Base-by-base conservation (phyloP, 2,113 vertebrate genomes). In the Panthera tigris region DNA sequence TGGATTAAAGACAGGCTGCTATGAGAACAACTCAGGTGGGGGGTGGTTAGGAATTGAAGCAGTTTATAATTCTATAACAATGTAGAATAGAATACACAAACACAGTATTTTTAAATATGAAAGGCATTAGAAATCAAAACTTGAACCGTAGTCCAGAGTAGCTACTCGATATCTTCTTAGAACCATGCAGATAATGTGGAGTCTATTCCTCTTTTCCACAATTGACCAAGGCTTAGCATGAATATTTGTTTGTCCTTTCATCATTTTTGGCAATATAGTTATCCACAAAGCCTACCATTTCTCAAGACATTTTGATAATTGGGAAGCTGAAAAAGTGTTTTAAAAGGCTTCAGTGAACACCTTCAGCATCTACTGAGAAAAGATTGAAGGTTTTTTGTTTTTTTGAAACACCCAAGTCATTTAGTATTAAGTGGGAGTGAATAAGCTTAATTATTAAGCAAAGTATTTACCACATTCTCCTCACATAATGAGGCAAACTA, bases 101-200 rank as follows among this genome's bases (percentile, higher is more conserved):
- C 69, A 83, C 11, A 78, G 2, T 69, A 27, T 88, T 96, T 41
- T 87, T 95, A 92, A 95, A 82, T 50, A 88, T 94, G 48, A 94
- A 95, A 91, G 45, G 36, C 61, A 48, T 69, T 74, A 73, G 36
- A 89, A 78, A 78, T 86, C 36, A 82, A 90, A 96, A 11, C n/a
- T 94, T 82, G n/a, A 89, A 36, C 13, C 45, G 83, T 36, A 90
- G 71, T 69, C 39, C 78, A 61, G 33, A 50, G 45, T 66, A 89
- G 12, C n/a, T 86, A 31, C n/a, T 84, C 83, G 36, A 10, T 66
- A 31, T 61, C 33, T 86, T 78, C 69, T 96, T 90, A 27, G 68
- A 88, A 68, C 73, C 41, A 45, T 95, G 5, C 14, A 50, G 25
- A 21, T 93, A 76, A 31, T 79, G 15, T 88, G 63, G n/a, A 55